Base-by-base conservation (phyloP, 2,888 invertebrate species). In the Cylindroiulus punctatus region DNA sequence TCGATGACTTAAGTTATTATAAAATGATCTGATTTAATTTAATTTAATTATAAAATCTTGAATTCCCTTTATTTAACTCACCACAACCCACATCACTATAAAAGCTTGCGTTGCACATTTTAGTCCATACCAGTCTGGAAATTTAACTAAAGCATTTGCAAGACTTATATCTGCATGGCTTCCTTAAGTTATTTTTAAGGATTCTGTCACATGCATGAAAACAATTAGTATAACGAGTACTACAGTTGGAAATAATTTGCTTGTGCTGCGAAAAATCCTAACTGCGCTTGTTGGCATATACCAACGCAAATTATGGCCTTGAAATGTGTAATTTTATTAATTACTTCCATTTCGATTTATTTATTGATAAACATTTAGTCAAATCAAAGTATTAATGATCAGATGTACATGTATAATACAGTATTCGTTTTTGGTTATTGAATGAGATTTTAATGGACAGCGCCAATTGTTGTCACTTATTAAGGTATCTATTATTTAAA, bases 151-250 rank as follows among this genome's bases (percentile, higher is more conserved):
- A 12, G 22, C 65, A 65, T 7, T 65, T 26, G 26, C 22, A n/a
- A 57, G n/a, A n/a, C 47, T n/a, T n/a, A n/a, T n/a, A 57, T 57
- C n/a, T 26, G 65, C 65, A 65, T 65, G 65, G 65, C 65, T 65
- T 65, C 65, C 65, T 65, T 65, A 65, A 65, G n/a, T 65, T 65
- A 65, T 26, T 65, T 65, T 65, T 65, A 65, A 65, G 65, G 65
- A 65, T 65, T 65, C 26, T 65, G 65, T 26, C 26, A 22, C 10
- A 65, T 65, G 65, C 65, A 65, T 65, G 65, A 26, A 3, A 22
- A n/a, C 26, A 65, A 26, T 57, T 44, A 44, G 44, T 4, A 44
- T 17, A 44, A 10, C 1, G 44, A 1, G 12, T 1, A 44, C 44
- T 12, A 4, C 7, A 7, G 36, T 36, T 36, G 36, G 36, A 36